Base-by-base conservation (phyloP, 1,140 invertebrate genomes). In the Megalonaias nervosa region DNA sequence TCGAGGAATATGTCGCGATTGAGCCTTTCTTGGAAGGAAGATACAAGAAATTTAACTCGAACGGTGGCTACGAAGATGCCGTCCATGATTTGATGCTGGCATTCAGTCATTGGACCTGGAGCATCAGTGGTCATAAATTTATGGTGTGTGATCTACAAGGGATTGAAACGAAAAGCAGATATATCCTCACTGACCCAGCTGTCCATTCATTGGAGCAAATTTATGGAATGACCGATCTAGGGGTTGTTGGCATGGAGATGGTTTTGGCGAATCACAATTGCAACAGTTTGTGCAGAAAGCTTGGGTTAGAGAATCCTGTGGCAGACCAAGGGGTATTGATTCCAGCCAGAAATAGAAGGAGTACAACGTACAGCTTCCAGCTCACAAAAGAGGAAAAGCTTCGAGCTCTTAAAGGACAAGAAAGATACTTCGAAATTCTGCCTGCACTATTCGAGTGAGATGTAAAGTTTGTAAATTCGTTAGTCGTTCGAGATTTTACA, bases 71-170 rank as follows among this genome's bases (percentile, higher is more conserved):
- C 26, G 75, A 77, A 58, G 58, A 77, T n/a, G n/a, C n/a, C n/a
- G 55, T 58, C 19, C 58, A 62, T 57, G n/a, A 21, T 5, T 55
- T 77, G 23, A 56, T 77, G 17, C 67, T 23, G 58, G 56, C 67
- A 23, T 77, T 77, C 59, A 58, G 75, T 31, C 75, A 77, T 31
- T 77, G 75, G 75, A 77, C 75, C 1, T 77, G 68, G 67, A 55
- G 66, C 64, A 58, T 71, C 9, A 77, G 75, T 58, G 68, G 68
- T 15, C 38, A 66, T 38, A 64, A 65, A 21, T 66, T 64, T 62
- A 77, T 77, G 67, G 60, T 77, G 13, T 77, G 67, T 62, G 75
- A 77, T 38, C 23, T 78, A 9, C 69, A 80, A 31, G 56, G 67
- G 12, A 17, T 68, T 1, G 17, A 68, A 56, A 56, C 38, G 17